phyloP scores from a whole-genome alignment of 2,797 vertebrate species.

The Galago senegalensis region DNA sequence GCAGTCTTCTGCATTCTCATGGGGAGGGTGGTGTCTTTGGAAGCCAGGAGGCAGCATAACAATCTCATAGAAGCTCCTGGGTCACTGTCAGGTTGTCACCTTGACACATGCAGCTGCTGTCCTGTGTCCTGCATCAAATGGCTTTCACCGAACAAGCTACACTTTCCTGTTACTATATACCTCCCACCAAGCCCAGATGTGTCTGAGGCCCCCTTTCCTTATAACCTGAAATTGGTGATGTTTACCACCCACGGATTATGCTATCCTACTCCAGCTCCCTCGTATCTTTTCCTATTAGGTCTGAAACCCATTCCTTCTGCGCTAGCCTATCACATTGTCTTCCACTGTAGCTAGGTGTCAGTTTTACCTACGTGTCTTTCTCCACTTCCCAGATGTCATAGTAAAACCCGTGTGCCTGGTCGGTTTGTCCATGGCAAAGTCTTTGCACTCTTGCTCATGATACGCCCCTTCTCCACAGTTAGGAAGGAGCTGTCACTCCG shows the following conservation, averaged over 20 bases:
- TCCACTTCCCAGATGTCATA: background rate
- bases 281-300: background rate
- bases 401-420: background rate
- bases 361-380: conserved; percentile 17
- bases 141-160: background rate
- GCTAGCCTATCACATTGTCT: background rate
- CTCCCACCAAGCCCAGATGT: background rate
- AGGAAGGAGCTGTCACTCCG: background rate
- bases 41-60: background rate
- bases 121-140: background rate
- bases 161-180: background rate
- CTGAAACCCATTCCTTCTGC: background rate
- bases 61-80: background rate
- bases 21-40: background rate
- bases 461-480: background rate
- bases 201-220: background rate
- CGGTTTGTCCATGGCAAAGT: background rate
- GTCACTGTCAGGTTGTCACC: background rate
- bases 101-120: background rate
- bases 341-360: background rate
- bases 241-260: background rate
- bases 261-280: background rate
- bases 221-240: background rate
- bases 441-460: background rate
- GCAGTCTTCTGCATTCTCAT: rapidly evolving